These are phyloP conservation scores for Anabacerthia variegaticeps DNA, from an alignment of 2,797 vertebrate species.

Conservation along the genomic window DNA sequence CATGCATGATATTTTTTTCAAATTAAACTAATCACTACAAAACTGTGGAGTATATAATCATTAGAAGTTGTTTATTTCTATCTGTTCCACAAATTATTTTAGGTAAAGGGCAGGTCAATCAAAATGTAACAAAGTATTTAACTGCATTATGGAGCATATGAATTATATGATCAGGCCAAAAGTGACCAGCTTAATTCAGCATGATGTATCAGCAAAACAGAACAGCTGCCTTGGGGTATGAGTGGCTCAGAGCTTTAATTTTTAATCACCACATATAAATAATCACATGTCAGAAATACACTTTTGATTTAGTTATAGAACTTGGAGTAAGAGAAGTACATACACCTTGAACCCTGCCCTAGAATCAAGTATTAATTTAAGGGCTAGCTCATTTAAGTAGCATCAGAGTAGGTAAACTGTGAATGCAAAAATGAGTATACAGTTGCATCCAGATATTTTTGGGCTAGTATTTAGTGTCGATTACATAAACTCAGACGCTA, in stretches of 20 bases:
- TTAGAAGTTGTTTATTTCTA: neutral
- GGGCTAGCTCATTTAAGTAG: neutral
- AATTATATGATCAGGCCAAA: neutral
- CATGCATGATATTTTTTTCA: neutral
- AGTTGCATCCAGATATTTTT: neutral
- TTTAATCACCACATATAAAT: slow-evolving; percentile 7
- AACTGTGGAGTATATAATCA: neutral
- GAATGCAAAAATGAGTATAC: neutral
- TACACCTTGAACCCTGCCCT: neutral
- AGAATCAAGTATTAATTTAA: neutral
- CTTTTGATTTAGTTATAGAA: neutral
- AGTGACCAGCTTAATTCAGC: neutral
- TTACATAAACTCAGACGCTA: neutral
- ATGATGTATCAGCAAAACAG: neutral
- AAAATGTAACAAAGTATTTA: neutral
- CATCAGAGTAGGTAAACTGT: neutral
- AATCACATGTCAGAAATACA: neutral
- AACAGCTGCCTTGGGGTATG: neutral
- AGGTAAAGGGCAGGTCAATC: neutral
- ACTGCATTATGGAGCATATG: neutral
- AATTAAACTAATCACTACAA: neutral
- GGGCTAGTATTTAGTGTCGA: neutral
- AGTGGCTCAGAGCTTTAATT: neutral
- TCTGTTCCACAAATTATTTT: neutral
- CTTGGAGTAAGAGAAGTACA: neutral